Evolutionary conservation across 2,113 vertebrate species (phyloP).

Genomic region (Cephalopholis sonnerati): DNA sequence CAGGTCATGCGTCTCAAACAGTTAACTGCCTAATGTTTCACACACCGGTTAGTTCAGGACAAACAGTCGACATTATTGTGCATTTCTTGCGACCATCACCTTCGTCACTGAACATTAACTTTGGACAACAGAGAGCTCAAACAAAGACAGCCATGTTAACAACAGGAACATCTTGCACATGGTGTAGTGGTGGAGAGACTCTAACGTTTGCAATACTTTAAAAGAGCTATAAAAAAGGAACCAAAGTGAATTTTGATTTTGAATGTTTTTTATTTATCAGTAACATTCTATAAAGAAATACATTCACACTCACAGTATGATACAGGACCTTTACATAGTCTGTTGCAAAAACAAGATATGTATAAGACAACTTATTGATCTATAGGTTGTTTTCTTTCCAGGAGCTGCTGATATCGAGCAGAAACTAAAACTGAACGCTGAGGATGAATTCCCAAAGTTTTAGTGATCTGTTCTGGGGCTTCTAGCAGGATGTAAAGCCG

Average conservation of each 20-base stretch:
- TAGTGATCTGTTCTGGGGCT: constrained; percentile 10
- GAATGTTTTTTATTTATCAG: constrained; percentile 83
- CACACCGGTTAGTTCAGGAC: neutral
- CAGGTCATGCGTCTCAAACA: neutral
- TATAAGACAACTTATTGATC: constrained; percentile 71
- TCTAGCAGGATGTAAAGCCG: constrained; percentile 7
- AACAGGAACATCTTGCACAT: constrained; percentile 81
- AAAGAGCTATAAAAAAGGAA: constrained; percentile 68
- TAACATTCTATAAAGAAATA: constrained; percentile 86
- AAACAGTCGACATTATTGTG: too few relatives aligned
- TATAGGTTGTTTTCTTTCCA: constrained; percentile 53
- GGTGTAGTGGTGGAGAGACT: constrained; percentile 73
- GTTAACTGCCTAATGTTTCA: neutral
- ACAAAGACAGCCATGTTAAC: constrained; percentile 78
- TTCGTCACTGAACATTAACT: neutral
- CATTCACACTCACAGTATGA: constrained; percentile 85
- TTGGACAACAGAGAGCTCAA: neutral
- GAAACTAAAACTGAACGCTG: constrained; percentile 27
- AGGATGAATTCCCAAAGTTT: constrained; percentile 17
- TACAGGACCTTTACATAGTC: constrained; percentile 82
- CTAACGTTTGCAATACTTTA: constrained; percentile 11
- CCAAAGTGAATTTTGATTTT: constrained; percentile 75
- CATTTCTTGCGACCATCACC: neutral
- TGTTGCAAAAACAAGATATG: constrained; percentile 70
- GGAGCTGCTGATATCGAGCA: constrained; percentile 23